Conservation (phyloP, 1,140 invertebrate genomes). For the Sweltsa coloradensis region DNA sequence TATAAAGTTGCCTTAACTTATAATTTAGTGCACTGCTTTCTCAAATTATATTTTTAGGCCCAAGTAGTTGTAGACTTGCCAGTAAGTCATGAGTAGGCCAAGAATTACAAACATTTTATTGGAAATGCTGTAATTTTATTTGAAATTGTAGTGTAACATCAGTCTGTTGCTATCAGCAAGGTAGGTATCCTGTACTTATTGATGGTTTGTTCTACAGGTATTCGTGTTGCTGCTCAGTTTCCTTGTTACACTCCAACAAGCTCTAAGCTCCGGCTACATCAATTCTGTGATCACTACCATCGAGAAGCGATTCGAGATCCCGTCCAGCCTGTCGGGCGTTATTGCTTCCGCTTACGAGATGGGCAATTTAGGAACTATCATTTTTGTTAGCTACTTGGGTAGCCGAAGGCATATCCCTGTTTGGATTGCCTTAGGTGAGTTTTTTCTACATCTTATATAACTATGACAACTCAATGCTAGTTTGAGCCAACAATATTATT, state of each 20-base stretch:
- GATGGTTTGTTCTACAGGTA: conserved; percentile 52
- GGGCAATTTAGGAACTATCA: conserved; percentile 88
- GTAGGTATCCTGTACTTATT: too few relatives aligned
- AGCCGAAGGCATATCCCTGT: conserved; percentile 83
- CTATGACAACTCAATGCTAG: not conserved
- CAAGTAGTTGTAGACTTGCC: too few relatives aligned
- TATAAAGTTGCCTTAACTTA: too few relatives aligned
- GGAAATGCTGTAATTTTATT: not conserved
- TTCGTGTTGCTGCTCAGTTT: conserved; percentile 87
- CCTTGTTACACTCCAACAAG: conserved; percentile 82
- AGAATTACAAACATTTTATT: too few relatives aligned
- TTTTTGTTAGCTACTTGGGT: conserved; percentile 90
- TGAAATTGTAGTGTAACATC: too few relatives aligned
- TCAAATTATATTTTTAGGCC: too few relatives aligned
- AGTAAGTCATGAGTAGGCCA: too few relatives aligned
- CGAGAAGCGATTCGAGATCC: conserved; percentile 92
- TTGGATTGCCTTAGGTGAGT: conserved; percentile 80
- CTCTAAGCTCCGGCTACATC: conserved; percentile 78
- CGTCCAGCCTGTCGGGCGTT: conserved; percentile 80
- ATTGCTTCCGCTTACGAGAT: conserved; percentile 92
- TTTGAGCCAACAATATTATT: too few relatives aligned
- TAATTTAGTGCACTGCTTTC: too few relatives aligned
- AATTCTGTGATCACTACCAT: conserved; percentile 95
- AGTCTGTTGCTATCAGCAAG: too few relatives aligned
- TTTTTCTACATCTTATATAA: not conserved